These are phyloP conservation scores for Anoplius nigerrimus DNA, from an alignment of 2,888 invertebrate genomes.

Conservation along the genomic window DNA sequence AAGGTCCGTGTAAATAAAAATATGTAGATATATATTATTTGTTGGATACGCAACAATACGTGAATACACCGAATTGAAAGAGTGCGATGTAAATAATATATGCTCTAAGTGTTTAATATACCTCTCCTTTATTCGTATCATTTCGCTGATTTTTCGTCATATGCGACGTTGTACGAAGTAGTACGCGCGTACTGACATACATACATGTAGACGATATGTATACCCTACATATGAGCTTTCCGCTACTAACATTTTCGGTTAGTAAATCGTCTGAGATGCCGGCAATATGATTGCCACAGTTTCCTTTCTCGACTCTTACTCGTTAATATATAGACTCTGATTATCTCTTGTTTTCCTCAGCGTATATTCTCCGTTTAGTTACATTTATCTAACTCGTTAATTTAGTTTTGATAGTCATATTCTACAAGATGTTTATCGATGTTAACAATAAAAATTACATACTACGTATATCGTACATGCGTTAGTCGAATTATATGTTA, in stretches of 20 bases:
- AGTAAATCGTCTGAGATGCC: too few species aligned
- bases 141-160: constrained; percentile 11
- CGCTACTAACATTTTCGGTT: too few species aligned
- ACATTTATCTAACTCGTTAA: constrained; percentile 37
- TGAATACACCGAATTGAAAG: constrained; percentile 17
- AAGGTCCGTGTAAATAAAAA: constrained; percentile 38
- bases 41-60: constrained; percentile 27
- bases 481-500: constrained; percentile 58
- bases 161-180: too few species aligned
- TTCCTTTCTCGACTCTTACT: too few species aligned
- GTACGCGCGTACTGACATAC: too few species aligned
- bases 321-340: too few species aligned
- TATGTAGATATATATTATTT: constrained; percentile 45
- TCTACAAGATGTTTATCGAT: constrained; percentile 33
- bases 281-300: too few species aligned
- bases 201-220: not conserved
- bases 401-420: constrained; percentile 32
- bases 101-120: constrained; percentile 2
- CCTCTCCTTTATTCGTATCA: constrained; percentile 8
- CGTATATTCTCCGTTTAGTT: not conserved
- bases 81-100: constrained; percentile 17
- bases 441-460: constrained; percentile 31
- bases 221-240: constrained; percentile 1
- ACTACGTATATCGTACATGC: constrained; percentile 44
- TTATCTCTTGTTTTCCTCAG: too few species aligned